phyloP scores from a whole-genome alignment of 2,888 invertebrate species.

The Agrotis exclamationis region DNA sequence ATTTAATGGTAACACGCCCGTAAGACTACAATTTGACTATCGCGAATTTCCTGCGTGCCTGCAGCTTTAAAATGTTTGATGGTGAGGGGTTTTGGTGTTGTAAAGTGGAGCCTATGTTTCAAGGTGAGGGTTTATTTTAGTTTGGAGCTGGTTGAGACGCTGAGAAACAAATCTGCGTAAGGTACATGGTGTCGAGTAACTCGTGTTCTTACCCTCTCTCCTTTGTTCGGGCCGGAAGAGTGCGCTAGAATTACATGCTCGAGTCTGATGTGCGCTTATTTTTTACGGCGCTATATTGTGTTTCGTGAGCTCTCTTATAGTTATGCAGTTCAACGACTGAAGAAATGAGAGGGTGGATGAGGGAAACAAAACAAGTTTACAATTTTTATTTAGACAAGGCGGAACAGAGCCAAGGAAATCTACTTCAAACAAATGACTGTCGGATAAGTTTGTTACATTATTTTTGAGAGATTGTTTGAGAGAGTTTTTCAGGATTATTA shows the following conservation, averaged over 20 bases:
- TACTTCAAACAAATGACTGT: slow-evolving; percentile 63
- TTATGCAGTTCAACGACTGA: slow-evolving; percentile 90
- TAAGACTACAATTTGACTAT: slow-evolving; percentile 91
- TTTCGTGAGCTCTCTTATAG: slow-evolving; percentile 86
- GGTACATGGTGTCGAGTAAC: slow-evolving; percentile 91
- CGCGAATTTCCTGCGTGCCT: slow-evolving; percentile 89
- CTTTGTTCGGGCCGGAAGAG: slow-evolving; percentile 91
- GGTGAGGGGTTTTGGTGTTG: slow-evolving; percentile 68
- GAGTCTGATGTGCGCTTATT: slow-evolving; percentile 91
- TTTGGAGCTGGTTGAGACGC: slow-evolving; percentile 74
- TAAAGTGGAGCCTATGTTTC: slow-evolving; percentile 79
- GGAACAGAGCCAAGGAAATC: slow-evolving; percentile 68
- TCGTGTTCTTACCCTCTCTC: slow-evolving; percentile 91
- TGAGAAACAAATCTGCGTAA: slow-evolving; percentile 91
- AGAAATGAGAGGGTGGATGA: slow-evolving; percentile 85
- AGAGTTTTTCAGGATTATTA: slow-evolving; percentile 19
- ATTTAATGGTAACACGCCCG: slow-evolving; percentile 88
- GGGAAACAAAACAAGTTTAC: slow-evolving; percentile 86
- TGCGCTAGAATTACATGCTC: slow-evolving; percentile 91
- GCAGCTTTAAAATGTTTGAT: slow-evolving; percentile 82
- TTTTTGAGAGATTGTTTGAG: slow-evolving; percentile 22
- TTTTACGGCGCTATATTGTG: slow-evolving; percentile 90
- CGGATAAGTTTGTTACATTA: slow-evolving; percentile 41
- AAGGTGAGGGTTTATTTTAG: slow-evolving; percentile 80
- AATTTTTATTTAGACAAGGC: slow-evolving; percentile 78